Conservation (phyloP, 2,888 invertebrate genomes). For the Lasioglossum pauxillum region DNA sequence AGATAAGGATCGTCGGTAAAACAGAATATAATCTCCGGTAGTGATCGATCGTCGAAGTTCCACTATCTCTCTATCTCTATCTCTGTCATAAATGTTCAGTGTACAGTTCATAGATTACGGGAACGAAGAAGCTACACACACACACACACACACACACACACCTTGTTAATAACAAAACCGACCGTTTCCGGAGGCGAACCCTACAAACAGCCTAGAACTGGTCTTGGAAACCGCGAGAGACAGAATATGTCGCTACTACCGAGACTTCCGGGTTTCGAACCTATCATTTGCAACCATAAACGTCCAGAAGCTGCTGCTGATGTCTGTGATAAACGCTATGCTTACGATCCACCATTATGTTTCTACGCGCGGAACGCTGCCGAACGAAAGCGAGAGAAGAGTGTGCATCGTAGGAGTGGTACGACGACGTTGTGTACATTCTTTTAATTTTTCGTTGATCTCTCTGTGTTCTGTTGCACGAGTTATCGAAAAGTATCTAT, state of each 20-base stretch:
- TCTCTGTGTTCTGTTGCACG: constrained; percentile 18
- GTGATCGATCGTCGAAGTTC: background rate
- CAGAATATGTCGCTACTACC: constrained; percentile 1
- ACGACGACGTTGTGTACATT: background rate
- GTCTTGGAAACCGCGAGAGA: constrained; percentile 18
- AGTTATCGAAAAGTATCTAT: background rate
- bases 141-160: background rate
- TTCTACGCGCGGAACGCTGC: constrained; percentile 55
- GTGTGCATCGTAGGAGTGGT: background rate
- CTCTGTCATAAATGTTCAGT: constrained; percentile 24
- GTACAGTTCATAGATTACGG: constrained; percentile 2
- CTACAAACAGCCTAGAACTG: constrained; percentile 16
- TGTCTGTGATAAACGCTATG: constrained; percentile 70
- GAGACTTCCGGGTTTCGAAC: constrained; percentile 25
- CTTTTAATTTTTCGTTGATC: background rate
- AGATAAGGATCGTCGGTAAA: constrained; percentile 5
- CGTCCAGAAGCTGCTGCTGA: constrained; percentile 61
- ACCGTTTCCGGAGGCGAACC: background rate
- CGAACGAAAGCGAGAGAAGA: background rate
- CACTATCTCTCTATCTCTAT: background rate
- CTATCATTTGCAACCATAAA: constrained; percentile 60
- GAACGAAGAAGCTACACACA: background rate
- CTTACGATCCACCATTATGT: constrained; percentile 59
- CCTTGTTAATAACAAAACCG: background rate
- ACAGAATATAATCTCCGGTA: background rate